Evolutionary conservation across 2,113 vertebrate species (phyloP), one percentile per base, ranked within the genome.

Genomic region (Nibea albiflora): DNA sequence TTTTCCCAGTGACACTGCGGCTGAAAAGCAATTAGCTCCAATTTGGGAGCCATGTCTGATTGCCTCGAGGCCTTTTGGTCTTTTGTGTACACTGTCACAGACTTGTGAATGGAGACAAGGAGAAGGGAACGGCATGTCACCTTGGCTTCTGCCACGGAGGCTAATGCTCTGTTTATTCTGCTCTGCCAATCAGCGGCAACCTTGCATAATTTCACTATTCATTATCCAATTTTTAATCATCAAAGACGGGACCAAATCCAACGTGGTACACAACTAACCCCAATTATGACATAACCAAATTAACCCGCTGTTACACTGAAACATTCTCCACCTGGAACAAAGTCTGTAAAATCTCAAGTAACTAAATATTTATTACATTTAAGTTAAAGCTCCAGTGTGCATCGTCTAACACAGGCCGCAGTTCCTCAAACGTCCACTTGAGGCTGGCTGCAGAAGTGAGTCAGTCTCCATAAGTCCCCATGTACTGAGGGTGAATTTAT

Each of bases 11-110:
- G 58, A 78, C 73, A 60, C 4, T 26, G 77, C 1, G 28, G 76
- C 81, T 76, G 53, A 91, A 88, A 85, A 82, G 80, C 85, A 91
- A 89, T 91, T 88, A 83, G 77, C 85, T 90, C 56, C 50, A 92
- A 89, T 92, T 89, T 80, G 62, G 67, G 83, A 78, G 83, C 60
- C 24, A n/a, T 87, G 85, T 88, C 64, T 84, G 83, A 85, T 61
- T 73, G 81, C 73, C 78, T 76, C 47, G 69, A 85, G 82, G 76
- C 67, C 73, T 86, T 73, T 67, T 22, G 71, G 76, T 73, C 76
- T 61, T 92, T 90, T 91, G 83, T 90, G 53, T 67, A 4, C 11
- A 19, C 71, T 65, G 81, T 73, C 86, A 78, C 72, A 15, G 83
- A 76, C 76, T 85, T 88, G 86, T 83, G 88, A 90, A 88, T 81